phyloP scores from a whole-genome alignment of 2,113 vertebrate species.

The Ellobius talpinus region DNA sequence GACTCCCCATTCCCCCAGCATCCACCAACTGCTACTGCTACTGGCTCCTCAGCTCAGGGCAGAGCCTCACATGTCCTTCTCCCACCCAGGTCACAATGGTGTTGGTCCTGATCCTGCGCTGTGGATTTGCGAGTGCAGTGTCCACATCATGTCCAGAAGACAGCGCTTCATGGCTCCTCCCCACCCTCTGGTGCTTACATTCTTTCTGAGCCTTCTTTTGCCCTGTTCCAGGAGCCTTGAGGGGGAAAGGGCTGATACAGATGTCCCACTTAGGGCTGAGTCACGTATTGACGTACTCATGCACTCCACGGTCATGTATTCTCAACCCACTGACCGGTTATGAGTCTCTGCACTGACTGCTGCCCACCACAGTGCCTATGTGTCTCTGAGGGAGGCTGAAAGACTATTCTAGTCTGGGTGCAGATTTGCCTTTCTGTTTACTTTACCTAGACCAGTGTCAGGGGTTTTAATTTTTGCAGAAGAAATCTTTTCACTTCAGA shows the following conservation, averaged over 20 bases:
- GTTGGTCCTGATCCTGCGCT: not conserved
- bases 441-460: not conserved
- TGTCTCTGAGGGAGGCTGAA: not conserved
- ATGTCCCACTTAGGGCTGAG: not conserved
- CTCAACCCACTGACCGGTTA: not conserved
- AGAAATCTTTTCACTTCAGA: not conserved
- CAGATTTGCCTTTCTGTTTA: not conserved
- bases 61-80: not conserved
- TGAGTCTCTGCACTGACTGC: not conserved
- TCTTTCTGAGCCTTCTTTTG: not conserved
- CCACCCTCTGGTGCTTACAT: not conserved
- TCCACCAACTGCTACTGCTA: not conserved
- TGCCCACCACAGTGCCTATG: not conserved
- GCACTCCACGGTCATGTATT: not conserved
- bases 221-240: not conserved
- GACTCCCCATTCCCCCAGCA: not conserved
- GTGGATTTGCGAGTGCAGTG: not conserved
- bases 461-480: not conserved
- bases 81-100: too few relatives aligned
- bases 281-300: too few relatives aligned
- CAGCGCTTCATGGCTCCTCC: not conserved
- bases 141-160: not conserved
- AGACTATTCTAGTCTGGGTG: too few relatives aligned
- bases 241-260: too few relatives aligned
- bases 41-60: not conserved